These are phyloP conservation scores for Hypolimnas misippus DNA, from an alignment of 2,888 invertebrate species.

Conservation along the genomic window DNA sequence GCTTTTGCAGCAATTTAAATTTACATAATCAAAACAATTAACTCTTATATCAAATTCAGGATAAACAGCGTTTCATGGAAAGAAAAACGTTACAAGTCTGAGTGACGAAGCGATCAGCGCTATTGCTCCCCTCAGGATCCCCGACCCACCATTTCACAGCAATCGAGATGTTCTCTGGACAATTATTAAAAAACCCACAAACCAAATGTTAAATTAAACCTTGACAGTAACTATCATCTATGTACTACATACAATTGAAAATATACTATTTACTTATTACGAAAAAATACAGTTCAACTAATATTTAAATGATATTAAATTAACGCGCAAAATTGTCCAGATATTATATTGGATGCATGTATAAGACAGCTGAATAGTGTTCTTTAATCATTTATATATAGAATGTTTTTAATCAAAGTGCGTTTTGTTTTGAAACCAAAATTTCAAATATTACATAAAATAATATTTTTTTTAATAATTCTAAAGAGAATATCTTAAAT, in stretches of 20 bases:
- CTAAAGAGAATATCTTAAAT: too few species aligned
- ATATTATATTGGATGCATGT: neutral
- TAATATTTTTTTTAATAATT: too few species aligned
- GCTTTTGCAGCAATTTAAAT: too few species aligned
- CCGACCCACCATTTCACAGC: conserved; percentile 23
- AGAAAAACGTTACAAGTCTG: too few species aligned
- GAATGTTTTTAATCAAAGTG: neutral
- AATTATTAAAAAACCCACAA: conserved; percentile 18
- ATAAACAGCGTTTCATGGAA: too few species aligned
- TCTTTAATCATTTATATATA: neutral
- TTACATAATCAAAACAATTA: too few species aligned
- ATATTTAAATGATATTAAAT: neutral
- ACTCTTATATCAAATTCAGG: too few species aligned
- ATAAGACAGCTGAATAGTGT: neutral
- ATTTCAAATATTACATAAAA: too few species aligned
- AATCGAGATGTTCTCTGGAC: conserved; percentile 32
- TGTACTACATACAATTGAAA: neutral
- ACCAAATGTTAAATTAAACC: conserved; percentile 1
- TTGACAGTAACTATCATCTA: neutral
- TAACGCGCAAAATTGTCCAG: conserved; percentile 3
- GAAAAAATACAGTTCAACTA: neutral
- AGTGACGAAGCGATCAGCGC: conserved; percentile 16
- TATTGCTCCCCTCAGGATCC: conserved; percentile 5
- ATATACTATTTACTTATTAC: neutral
- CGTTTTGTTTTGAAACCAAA: conserved; percentile 2